Base-by-base conservation (phyloP, 2,797 vertebrate species). In the Luscinia luscinia region DNA sequence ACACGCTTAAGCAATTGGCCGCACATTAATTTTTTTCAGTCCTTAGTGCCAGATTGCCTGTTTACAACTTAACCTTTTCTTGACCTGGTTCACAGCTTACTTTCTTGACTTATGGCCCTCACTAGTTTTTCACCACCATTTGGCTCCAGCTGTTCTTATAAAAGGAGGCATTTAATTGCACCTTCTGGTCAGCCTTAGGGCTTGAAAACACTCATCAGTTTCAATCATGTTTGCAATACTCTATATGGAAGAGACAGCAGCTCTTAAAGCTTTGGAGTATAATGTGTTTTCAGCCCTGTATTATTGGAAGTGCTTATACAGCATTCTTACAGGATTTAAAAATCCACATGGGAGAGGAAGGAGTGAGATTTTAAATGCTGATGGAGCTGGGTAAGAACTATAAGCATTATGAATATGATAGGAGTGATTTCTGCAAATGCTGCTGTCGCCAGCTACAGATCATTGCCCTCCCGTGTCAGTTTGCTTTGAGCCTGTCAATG, bases 1-100 rank as follows among this genome's bases (percentile, higher is more conserved):
- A 81, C 30, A 32, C 0, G 0, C 62, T 88, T 89, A 75, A 93
- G 62, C 68, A 88, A 75, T 48, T 91, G 80, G 48, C 85, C 10
- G 6, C 69, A 76, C 30, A 26, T 81, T 84, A 62, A 7, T 70
- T 68, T 78, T 87, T 87, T 84, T 15, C 45, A 52, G 40, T 55
- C 66, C 40, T 72, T 62, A 72, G 78, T 75, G 80, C 69, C 87
- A 81, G 73, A 86, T 66, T 81, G 82, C 62, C 66, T 91, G 43
- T 94, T 96, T 95, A 91, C 88, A 93, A 78, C 87, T 88, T 94
- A 87, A 93, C 89, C 69, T 96, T 91, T 95, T 83, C 81, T 94
- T 89, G 83, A 88, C 91, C 93, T 6, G 1, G 22, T 91, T 95
- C 95, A 91, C 95, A 91, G 72, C 84, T 95, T 83, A 62, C 64